Base-by-base conservation (phyloP, 2,888 invertebrate genomes). In the Periphyllus acericola region DNA sequence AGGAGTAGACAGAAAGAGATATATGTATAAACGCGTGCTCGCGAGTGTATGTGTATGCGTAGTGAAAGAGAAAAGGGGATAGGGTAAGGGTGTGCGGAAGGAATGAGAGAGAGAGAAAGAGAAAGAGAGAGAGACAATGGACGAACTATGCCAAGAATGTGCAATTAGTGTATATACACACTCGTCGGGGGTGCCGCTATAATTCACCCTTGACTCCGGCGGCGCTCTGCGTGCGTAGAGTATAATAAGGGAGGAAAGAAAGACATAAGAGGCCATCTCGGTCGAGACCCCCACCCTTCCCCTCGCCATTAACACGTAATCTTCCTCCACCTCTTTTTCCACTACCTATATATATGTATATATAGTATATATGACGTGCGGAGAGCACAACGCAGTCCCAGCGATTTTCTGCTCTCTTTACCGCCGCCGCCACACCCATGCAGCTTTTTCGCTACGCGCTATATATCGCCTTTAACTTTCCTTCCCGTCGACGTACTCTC, bases 61-160 rank as follows among this genome's bases (percentile, higher is more conserved):
- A 75, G 55, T 80, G 83, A 74, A 79, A 82, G 85, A 74, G 76
- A 72, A 79, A 76, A 83, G 72, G 55, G 89, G 89, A 75, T 88
- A 89, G 90, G 89, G 71, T 34, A 68, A 32, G 80, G 21, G 32
- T 25, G 76, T 14, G 25, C 36, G 66, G 81, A 3, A 29, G 71
- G 3, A 14, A 14, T 14, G 68, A 14, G 21, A 89, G 46, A 89
- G 89, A 72, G 88, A 89, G 90, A 88, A 89, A 78, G 89, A n/a
- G n/a, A n/a, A n/a, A n/a, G n/a, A n/a, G 83, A 89, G 83, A 84
- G 89, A 93, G 92, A 93, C 92, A 92, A 92, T 93, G 94, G 94
- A 94, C 94, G 95, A 96, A 96, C 96, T 96, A 96, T 96, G 96
- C 96, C 95, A 96, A 96, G 96, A 96, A 96, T 96, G 96, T 96